Conservation (phyloP, 2,797 vertebrate genomes). For the Semotilus atromaculatus region DNA sequence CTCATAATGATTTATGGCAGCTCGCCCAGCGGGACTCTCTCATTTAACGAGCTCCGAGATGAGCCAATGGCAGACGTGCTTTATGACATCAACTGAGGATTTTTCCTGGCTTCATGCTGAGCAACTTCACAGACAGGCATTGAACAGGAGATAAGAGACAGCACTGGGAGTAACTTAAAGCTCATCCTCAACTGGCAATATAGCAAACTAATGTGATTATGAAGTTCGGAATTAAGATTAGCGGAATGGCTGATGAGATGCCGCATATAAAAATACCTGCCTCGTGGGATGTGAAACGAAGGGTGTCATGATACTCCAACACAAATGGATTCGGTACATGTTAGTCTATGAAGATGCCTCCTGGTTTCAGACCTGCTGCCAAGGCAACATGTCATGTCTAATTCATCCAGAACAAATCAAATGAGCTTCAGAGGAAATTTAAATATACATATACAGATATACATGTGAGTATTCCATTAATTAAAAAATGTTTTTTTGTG, state of each 20-base stretch:
- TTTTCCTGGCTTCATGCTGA: slow-evolving; percentile 37
- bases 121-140: slow-evolving; percentile 22
- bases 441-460: neutral
- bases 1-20: slow-evolving; percentile 60
- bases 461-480: too few species aligned
- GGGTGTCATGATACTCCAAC: neutral
- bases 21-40: slow-evolving; percentile 48
- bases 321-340: neutral
- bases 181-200: slow-evolving; percentile 22
- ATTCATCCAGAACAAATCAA: neutral
- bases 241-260: slow-evolving; percentile 10
- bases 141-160: slow-evolving; percentile 30
- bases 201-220: slow-evolving; percentile 27
- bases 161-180: slow-evolving; percentile 30
- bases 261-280: neutral
- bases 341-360: neutral
- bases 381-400: neutral
- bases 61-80: slow-evolving; percentile 49
- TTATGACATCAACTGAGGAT: slow-evolving; percentile 57
- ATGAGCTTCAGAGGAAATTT: slow-evolving; percentile 4
- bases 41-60: slow-evolving; percentile 47
- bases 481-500: too few species aligned
- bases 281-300: neutral
- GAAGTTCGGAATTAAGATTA: slow-evolving; percentile 14
- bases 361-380: slow-evolving; percentile 1